Percentiles rank a stretch among this genome's conserved stretches.
Evolutionary conservation across 2,888 invertebrate species (phyloP).

Genomic region (Beris morrisii): DNA sequence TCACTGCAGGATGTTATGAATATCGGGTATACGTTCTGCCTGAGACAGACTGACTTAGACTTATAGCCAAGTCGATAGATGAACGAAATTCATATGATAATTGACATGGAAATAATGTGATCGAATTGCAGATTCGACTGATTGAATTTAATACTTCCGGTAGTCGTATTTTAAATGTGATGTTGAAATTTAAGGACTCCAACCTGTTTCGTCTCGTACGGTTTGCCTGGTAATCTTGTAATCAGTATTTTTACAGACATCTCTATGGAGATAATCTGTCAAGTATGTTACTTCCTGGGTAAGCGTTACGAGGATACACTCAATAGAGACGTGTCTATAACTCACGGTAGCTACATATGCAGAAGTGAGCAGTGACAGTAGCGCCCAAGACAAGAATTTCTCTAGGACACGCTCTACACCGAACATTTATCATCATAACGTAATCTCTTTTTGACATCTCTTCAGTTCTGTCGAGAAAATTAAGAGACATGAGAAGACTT

Average conservation of each 20-base stretch:
- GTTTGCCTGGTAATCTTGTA: no score
- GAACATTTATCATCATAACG: conserved; percentile 41
- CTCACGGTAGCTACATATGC: no score
- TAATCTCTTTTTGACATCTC: conserved; percentile 41
- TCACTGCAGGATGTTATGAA: not conserved
- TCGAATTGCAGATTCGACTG: conserved; percentile 33
- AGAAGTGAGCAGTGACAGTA: not conserved
- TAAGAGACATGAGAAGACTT: conserved; percentile 39
- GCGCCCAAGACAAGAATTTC: conserved; percentile 2
- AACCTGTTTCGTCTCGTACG: no score
- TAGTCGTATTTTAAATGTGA: not conserved
- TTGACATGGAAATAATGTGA: conserved; percentile 36
- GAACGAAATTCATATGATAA: conserved; percentile 33
- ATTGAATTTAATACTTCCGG: conserved; percentile 26
- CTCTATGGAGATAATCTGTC: conserved; percentile 13
- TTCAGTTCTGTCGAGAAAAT: conserved; percentile 40
- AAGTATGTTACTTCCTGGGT: not conserved
- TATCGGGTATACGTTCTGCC: not conserved
- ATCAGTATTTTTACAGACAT: not conserved
- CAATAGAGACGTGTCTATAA: no score
- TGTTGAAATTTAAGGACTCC: no score
- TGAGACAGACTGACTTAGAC: conserved; percentile 4
- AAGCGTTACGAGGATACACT: no score
- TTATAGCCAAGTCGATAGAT: conserved; percentile 18
- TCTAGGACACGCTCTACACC: not conserved